phyloP scores from a whole-genome alignment of 2,888 invertebrate species.

The Macrostomum cliftonense region DNA sequence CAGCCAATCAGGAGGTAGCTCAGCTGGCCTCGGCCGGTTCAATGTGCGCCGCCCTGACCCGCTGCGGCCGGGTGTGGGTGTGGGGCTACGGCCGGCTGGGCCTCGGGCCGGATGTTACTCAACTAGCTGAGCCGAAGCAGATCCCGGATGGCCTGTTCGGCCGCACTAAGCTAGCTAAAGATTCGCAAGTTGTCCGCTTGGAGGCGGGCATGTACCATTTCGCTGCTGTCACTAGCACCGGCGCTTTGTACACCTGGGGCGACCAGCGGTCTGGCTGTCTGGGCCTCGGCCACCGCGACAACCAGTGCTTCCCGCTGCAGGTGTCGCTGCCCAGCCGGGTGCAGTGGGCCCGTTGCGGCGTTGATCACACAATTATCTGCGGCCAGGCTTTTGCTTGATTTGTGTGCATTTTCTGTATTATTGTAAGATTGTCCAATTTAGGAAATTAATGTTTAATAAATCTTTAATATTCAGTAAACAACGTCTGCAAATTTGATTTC shows the following conservation, averaged over 20 bases:
- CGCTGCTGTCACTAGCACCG: slow-evolving; percentile 57
- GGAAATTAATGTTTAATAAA: too few species aligned
- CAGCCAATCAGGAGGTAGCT: slow-evolving; percentile 41
- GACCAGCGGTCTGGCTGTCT: slow-evolving; percentile 62
- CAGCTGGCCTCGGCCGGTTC: slow-evolving; percentile 70
- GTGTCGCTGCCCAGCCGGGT: slow-evolving; percentile 58
- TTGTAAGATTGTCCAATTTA: too few species aligned
- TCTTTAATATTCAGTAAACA: too few species aligned
- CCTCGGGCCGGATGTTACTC: slow-evolving; percentile 58
- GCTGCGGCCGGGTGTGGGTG: slow-evolving; percentile 61
- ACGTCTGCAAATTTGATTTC: too few species aligned
- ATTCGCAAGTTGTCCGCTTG: slow-evolving; percentile 43
- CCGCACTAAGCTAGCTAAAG: slow-evolving; percentile 42
- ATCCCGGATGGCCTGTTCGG: slow-evolving; percentile 69
- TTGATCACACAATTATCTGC: slow-evolving; percentile 44
- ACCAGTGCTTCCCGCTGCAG: slow-evolving; percentile 70
- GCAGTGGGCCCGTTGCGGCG: slow-evolving; percentile 55
- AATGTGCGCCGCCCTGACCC: slow-evolving; percentile 62
- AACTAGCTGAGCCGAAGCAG: slow-evolving; percentile 48
- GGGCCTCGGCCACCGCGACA: slow-evolving; percentile 57
- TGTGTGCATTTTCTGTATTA: too few species aligned
- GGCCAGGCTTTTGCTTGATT: too few species aligned
- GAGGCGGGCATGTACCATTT: slow-evolving; percentile 45
- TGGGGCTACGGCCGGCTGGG: slow-evolving; percentile 89
- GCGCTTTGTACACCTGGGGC: slow-evolving; percentile 79